phyloP scores from a whole-genome alignment of 2,888 invertebrate species.

The Idaea straminata region DNA sequence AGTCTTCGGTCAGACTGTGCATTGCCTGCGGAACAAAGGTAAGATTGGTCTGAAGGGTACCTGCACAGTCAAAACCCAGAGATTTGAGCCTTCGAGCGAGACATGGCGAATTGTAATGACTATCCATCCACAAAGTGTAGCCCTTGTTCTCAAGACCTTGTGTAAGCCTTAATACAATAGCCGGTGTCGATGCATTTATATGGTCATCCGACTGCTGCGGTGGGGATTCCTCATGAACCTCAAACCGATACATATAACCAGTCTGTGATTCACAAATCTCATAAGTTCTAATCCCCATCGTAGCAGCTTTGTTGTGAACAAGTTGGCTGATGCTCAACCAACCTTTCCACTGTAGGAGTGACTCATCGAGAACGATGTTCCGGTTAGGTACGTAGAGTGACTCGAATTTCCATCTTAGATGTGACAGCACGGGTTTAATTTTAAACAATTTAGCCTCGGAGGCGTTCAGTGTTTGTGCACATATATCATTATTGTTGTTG shows the following conservation, averaged over 20 bases:
- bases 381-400: slow-evolving; percentile 5
- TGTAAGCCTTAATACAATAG: too few relatives aligned
- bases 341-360: slow-evolving; percentile 27
- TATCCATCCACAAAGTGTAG: slow-evolving; percentile 34
- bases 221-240: slow-evolving; percentile 14
- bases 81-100: slow-evolving; percentile 18
- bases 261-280: slow-evolving; percentile 30
- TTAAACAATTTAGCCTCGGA: slow-evolving; percentile 27
- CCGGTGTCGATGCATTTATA: slow-evolving; percentile 15
- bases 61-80: slow-evolving; percentile 30
- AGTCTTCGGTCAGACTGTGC: too few relatives aligned
- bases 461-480: too few relatives aligned
- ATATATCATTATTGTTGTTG: too few relatives aligned
- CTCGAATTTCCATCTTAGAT: slow-evolving; percentile 4
- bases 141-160: slow-evolving; percentile 23
- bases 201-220: slow-evolving; percentile 7
- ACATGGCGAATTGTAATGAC: slow-evolving; percentile 28
- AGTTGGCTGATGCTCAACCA: slow-evolving; percentile 22
- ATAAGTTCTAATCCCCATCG: slow-evolving; percentile 24
- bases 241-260: slow-evolving; percentile 25
- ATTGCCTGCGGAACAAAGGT: slow-evolving; percentile 20
- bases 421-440: slow-evolving; percentile 21
- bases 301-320: slow-evolving; percentile 21
- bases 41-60: slow-evolving; percentile 27
- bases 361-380: slow-evolving; percentile 27